Evolutionary conservation across 2,797 vertebrate species (phyloP).

Genomic region (Garrulus glandarius): DNA sequence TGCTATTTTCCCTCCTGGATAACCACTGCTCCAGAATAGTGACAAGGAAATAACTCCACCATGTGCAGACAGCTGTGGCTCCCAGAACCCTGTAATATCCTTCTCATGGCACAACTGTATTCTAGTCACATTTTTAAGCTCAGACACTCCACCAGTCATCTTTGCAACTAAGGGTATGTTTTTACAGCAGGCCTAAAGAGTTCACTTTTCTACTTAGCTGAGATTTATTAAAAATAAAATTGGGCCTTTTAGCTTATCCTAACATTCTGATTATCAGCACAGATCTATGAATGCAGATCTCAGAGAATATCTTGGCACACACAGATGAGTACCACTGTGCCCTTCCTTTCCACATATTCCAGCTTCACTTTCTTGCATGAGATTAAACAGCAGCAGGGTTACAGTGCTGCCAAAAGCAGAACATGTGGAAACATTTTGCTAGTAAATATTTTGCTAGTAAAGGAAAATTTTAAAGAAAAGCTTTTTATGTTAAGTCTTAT

Average conservation of each 20-base stretch:
- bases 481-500: background rate
- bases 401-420: background rate
- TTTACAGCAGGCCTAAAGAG: background rate
- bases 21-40: background rate
- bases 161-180: background rate
- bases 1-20: slow-evolving; percentile 83
- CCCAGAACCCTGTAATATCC: background rate
- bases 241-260: slow-evolving; percentile 82
- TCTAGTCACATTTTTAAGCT: background rate
- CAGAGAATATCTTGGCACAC: slow-evolving; percentile 81
- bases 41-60: background rate
- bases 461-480: background rate
- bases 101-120: background rate
- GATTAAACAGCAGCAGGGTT: background rate
- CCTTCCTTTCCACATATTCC: background rate
- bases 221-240: slow-evolving; percentile 54
- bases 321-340: slow-evolving; percentile 67
- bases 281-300: slow-evolving; percentile 81
- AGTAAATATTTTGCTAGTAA: background rate
- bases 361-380: background rate
- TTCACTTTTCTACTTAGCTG: slow-evolving; percentile 68
- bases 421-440: background rate
- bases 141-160: background rate
- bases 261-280: slow-evolving; percentile 79
- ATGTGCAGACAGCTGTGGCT: background rate